Base-by-base conservation (phyloP, 2,888 invertebrate genomes). In the Doris montereyensis region DNA sequence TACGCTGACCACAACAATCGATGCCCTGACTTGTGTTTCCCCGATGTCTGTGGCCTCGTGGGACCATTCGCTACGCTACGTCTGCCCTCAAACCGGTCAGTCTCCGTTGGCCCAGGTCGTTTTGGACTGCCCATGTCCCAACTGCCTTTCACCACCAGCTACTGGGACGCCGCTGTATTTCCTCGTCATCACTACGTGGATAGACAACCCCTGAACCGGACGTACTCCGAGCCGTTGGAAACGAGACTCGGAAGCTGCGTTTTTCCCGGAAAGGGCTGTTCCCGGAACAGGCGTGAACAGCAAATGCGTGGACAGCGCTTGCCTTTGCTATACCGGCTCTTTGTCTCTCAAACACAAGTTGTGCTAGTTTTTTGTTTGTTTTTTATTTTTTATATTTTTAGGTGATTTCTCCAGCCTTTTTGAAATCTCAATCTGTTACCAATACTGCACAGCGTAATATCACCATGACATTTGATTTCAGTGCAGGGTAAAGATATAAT, bases 221-320 rank as follows among this genome's bases (percentile, higher is more conserved):
- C 73, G 3, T 52, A n/a, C n/a, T n/a, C n/a, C n/a, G n/a, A n/a
- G n/a, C n/a, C n/a, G n/a, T n/a, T n/a, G n/a, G n/a, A n/a, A n/a
- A n/a, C n/a, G n/a, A n/a, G n/a, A n/a, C n/a, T n/a, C n/a, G 35
- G 70, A 79, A 76, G 79, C 65, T n/a, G 28, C 41, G 5, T 1
- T 75, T 3, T 70, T 79, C 13, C 79, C 79, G 10, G 79, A 79
- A 70, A 76, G 75, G 76, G 79, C 79, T 1, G 62, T 79, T 0
- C 79, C 79, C 0, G 79, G 79, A 24, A 34, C 75, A 10, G 79
- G 79, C 17, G 24, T 76, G 21, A 35, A 70, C 26, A 79, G 79
- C 41, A 52, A 26, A 8, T 21, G 57, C 26, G 26, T 28, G 10
- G 24, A 79, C 32, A 76, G 75, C n/a, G 79, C 75, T 1, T 76